Evolutionary conservation across 2,888 invertebrate species (phyloP).

Genomic region (Volucella inanis): DNA sequence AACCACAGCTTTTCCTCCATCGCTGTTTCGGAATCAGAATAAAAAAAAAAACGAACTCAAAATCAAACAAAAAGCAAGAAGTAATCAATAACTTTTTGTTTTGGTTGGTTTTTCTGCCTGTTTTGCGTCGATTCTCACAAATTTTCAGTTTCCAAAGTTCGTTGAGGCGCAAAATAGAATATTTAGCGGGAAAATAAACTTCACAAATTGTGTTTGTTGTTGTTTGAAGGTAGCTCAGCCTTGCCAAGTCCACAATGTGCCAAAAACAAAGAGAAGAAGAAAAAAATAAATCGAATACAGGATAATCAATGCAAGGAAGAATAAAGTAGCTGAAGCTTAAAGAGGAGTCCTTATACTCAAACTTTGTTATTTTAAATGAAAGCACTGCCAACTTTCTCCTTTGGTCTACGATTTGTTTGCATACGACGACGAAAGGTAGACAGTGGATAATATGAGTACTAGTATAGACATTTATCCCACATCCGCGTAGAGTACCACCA

Average conservation of each 20-base stretch:
- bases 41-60: slow-evolving; percentile 16
- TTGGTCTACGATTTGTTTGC: slow-evolving; percentile 20
- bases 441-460: not conserved
- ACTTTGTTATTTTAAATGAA: slow-evolving; percentile 51
- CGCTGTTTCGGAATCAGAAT: not conserved
- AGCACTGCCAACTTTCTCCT: slow-evolving; percentile 45
- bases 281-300: slow-evolving; percentile 15
- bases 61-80: slow-evolving; percentile 35
- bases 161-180: slow-evolving; percentile 69
- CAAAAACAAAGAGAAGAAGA: not conserved
- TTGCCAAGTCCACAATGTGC: slow-evolving; percentile 3
- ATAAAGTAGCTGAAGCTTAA: not conserved
- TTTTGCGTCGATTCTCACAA: slow-evolving; percentile 8
- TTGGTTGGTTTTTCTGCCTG: not conserved
- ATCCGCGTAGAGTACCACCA: no score
- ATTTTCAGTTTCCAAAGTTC: slow-evolving; percentile 56
- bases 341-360: slow-evolving; percentile 36
- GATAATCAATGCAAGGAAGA: slow-evolving; percentile 34
- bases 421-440: not conserved
- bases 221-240: slow-evolving; percentile 56
- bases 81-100: slow-evolving; percentile 67
- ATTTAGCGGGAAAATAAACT: slow-evolving; percentile 61
- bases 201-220: slow-evolving; percentile 53
- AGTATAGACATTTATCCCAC: no score
- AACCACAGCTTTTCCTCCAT: slow-evolving; percentile 11